Base-by-base conservation (phyloP, 2,797 vertebrate genomes). In the Cottoperca gobio region DNA sequence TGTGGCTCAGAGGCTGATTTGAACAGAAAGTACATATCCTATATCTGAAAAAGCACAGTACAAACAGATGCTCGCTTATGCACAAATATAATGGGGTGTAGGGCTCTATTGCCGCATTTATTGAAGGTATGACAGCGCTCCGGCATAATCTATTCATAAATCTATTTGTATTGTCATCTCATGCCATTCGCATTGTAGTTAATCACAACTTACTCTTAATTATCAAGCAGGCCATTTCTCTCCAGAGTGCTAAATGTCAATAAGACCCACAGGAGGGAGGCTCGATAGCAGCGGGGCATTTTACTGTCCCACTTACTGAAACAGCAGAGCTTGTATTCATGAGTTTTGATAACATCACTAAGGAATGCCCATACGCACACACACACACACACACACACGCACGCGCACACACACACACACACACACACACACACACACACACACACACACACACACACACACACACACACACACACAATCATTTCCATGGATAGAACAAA, bases 181-280 rank as follows among this genome's bases (percentile, higher is more conserved):
- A 67, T 77, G 23, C 50, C 40, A 24, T 80, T 77, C 3, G 12
- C 64, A 42, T 76, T 79, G 86, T 62, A 62, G 69, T 88, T 85
- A 81, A 83, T 86, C 73, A 55, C 77, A 71, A 87, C 63, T 70
- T 66, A 62, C 43, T 76, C 60, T 90, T 91, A 90, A 91, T 90
- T 88, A 89, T 61, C 82, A 78, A 76, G 69, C 55, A 12, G 75
- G 62, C 59, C 42, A 45, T 88, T 88, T 81, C 68, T 82, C 78
- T 75, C 65, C 52, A 37, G 76, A 84, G 76, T 33, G 70, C 76
- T 79, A 84, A 90, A 91, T 89, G 88, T 91, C 89, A 92, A 78
- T 86, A 84, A 83, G 70, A 81, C 79, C 87, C 85, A 84, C 82
- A 81, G 86, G 89, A 88, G 71, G 48, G 70, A 81, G 10, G 59